These are phyloP conservation scores for Mastomys coucha DNA, from an alignment of 2,113 vertebrate genomes.

Conservation along the genomic window DNA sequence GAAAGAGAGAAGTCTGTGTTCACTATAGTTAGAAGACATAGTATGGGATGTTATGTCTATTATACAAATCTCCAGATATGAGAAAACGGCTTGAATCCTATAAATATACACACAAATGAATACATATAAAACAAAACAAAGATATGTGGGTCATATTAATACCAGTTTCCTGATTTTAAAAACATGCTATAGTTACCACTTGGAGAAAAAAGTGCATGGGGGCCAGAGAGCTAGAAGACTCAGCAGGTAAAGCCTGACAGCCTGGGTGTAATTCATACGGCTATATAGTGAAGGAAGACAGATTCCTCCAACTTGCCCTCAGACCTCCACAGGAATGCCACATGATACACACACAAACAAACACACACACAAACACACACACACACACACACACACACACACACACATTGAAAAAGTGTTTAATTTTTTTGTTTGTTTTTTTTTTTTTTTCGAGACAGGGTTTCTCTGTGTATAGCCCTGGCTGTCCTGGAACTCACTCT, in stretches of 20 bases:
- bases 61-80: not conserved
- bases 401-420: not conserved
- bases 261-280: not conserved
- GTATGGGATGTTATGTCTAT: not conserved
- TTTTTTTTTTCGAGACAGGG: too few relatives aligned
- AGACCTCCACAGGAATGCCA: not conserved
- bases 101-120: not conserved
- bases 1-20: not conserved
- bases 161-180: not conserved
- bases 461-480: too few relatives aligned
- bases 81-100: not conserved
- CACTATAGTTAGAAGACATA: not conserved
- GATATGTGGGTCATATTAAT: not conserved
- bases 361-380: not conserved
- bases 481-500: too few relatives aligned
- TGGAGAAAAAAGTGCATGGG: not conserved
- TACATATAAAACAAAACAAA: conserved; percentile 30
- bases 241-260: not conserved
- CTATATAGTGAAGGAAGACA: not conserved
- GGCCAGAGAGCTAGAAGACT: not conserved
- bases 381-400: not conserved
- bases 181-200: not conserved
- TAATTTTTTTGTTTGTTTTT: too few relatives aligned
- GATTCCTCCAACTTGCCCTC: not conserved
- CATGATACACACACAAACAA: not conserved